A percentile compares a stretch with the other conserved stretches of the same genome.
Evolutionary conservation across 35 echinoderm and acorn worm genomes (phyloP).

Genomic region (Anneissia japonica): DNA sequence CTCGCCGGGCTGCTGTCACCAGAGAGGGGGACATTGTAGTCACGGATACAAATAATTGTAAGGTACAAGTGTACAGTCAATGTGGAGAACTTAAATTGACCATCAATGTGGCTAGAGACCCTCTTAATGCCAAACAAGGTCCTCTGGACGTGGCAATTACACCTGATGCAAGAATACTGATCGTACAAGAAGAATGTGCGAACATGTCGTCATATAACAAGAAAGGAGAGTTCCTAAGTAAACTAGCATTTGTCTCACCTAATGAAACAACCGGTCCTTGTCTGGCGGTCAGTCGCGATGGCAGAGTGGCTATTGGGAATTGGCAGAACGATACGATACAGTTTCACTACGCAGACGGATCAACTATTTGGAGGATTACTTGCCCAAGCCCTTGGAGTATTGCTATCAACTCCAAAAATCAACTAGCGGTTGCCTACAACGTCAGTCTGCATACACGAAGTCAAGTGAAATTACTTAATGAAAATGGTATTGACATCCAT

Average conservation of each 20-base stretch:
- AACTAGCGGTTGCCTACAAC: neutral
- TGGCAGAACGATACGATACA: neutral
- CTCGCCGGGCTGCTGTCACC: neutral
- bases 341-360: neutral
- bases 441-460: neutral
- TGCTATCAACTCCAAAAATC: neutral
- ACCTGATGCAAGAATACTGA: neutral
- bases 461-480: neutral
- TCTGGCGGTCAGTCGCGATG: neutral
- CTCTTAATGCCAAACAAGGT: neutral
- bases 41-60: neutral
- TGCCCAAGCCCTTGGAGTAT: neutral
- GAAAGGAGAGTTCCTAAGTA: neutral
- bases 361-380: neutral
- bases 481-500: neutral
- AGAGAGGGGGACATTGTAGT: neutral
- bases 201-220: neutral
- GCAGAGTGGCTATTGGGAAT: neutral
- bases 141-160: neutral
- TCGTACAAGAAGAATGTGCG: neutral
- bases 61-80: neutral
- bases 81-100: neutral
- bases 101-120: neutral
- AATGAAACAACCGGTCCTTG: neutral
- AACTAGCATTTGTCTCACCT: neutral